Evolutionary conservation across 2,797 vertebrate genomes (phyloP), one percentile per base, ranked within the genome.

Genomic region (Austrolebias charrua): DNA sequence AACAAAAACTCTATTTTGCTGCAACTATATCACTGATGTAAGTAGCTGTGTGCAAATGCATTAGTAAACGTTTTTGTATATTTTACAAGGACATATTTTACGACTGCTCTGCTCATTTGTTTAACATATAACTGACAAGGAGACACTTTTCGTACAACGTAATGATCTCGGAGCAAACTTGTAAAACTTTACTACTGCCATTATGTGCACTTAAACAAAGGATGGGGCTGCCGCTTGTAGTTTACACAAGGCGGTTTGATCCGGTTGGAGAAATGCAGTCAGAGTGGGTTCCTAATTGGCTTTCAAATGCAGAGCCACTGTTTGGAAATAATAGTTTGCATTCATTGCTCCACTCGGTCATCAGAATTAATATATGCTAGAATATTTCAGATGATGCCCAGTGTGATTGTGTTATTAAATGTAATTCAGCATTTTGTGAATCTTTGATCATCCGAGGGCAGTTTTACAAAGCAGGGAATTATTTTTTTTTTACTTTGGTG

Each of bases 161-260:
- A 89, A 90, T 88, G 84, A 84, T 90, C 80, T 89, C 73, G 72
- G 81, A 71, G 84, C 67, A 43, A 53, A 88, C 84, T 78, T 83
- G 82, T 90, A 88, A 90, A 89, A 88, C 66, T 91, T 91, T 88
- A 93, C 85, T 77, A 63, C 82, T 56, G 68, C 79, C 79, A 84
- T 91, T 90, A 90, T 81, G 84, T 88, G 86, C 86, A 82, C 84
- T 89, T 89, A 88, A 88, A 86, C 56, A 50, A 67, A 72, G 78
- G 66, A 77, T 73, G 70, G 43, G 56, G 61, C 46, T 79, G 74
- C 74, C 63, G 81, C 71, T 66, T 75, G 47, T 63, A 78, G 77
- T 89, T 84, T 76, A 80, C 68, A 76, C 50, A 42, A 65, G 49
- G 56, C 58, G 61, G 46, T 79, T 78, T 74, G 66, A 69, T 69